Evolutionary conservation across 2,113 vertebrate genomes (phyloP).

Genomic region (Phocoena sinus): DNA sequence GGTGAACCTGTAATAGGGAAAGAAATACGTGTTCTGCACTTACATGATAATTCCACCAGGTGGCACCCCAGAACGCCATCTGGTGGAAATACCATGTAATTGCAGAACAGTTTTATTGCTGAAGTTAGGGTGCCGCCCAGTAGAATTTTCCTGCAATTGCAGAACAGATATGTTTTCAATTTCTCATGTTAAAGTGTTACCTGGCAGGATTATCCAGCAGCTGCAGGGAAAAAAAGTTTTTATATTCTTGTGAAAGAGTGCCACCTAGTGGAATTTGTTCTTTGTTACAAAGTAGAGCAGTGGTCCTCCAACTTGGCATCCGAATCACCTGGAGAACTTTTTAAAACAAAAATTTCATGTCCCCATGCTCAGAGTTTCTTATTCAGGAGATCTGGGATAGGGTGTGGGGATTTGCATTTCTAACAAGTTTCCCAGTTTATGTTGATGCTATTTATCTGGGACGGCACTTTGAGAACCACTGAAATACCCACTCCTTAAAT

Average conservation of each 20-base stretch:
- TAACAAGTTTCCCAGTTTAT: neutral
- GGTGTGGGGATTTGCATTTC: neutral
- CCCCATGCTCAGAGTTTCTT: neutral
- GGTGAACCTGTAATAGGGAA: neutral
- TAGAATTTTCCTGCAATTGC: neutral
- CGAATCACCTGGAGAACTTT: neutral
- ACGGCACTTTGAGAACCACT: neutral
- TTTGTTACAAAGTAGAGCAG: neutral
- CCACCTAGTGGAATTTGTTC: neutral
- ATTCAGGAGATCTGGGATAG: neutral
- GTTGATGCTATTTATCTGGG: neutral
- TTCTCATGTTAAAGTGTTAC: neutral
- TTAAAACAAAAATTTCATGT: neutral
- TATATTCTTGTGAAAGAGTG: neutral
- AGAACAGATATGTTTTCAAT: neutral
- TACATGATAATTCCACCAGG: neutral
- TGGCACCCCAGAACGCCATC: neutral
- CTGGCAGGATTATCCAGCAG: neutral
- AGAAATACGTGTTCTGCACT: neutral
- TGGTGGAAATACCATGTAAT: neutral
- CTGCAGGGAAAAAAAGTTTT: neutral
- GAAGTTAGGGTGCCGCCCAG: neutral
- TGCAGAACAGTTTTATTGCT: neutral
- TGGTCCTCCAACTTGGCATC: neutral
- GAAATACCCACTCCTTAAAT: neutral